Evolutionary conservation across 2,888 invertebrate genomes (phyloP).

Genomic region (Ennomos fuscantarius): DNA sequence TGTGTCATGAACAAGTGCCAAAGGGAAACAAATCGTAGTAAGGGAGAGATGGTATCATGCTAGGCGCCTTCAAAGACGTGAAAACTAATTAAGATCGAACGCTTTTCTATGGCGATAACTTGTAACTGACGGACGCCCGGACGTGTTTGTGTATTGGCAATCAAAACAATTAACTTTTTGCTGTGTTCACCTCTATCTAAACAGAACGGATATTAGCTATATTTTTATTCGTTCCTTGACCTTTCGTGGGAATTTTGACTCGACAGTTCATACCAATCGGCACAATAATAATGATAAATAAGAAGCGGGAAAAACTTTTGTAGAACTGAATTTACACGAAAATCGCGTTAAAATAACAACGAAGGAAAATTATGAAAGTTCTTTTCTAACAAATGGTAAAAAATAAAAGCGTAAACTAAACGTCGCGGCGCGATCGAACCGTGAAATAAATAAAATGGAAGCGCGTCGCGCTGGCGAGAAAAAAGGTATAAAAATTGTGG

Average conservation of each 20-base stretch:
- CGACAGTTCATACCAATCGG: constrained; percentile 36
- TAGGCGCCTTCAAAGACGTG: constrained; percentile 83
- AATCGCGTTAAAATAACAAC: constrained; percentile 39
- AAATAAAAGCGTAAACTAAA: constrained; percentile 70
- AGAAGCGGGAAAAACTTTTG: constrained; percentile 24
- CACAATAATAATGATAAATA: constrained; percentile 31
- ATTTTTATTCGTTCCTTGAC: constrained; percentile 53
- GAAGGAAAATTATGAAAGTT: constrained; percentile 55
- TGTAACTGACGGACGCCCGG: constrained; percentile 70
- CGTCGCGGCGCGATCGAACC: constrained; percentile 73
- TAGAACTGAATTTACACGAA: constrained; percentile 27
- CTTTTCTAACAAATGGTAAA: constrained; percentile 56
- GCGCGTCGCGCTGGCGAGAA: constrained; percentile 71
- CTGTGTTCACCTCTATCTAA: constrained; percentile 68
- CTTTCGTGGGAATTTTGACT: constrained; percentile 49
- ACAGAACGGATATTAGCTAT: constrained; percentile 58
- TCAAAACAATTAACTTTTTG: constrained; percentile 85
- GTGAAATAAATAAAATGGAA: constrained; percentile 81
- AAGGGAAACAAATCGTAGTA: constrained; percentile 84
- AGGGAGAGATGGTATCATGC: constrained; percentile 80
- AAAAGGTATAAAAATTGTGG: constrained; percentile 75
- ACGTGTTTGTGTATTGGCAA: constrained; percentile 80
- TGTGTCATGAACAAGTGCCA: constrained; percentile 73
- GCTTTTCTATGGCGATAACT: constrained; percentile 83
- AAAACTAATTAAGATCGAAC: constrained; percentile 85